phyloP scores from a whole-genome alignment of 2,797 vertebrate species.

The Gambusia yucatana region DNA sequence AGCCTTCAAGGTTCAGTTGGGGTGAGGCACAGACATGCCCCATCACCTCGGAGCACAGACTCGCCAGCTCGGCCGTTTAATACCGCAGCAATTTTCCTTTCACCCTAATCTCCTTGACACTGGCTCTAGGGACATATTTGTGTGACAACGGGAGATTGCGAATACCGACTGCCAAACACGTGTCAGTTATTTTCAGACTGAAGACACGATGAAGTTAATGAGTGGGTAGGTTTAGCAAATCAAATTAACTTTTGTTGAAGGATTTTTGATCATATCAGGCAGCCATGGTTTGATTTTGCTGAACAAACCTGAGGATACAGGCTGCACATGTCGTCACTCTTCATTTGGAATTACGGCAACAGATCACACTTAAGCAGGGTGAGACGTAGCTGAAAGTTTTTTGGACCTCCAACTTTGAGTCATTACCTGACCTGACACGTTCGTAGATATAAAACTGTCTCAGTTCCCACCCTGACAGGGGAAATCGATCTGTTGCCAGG shows the following conservation, averaged over 20 bases:
- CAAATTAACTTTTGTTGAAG: constrained; percentile 55
- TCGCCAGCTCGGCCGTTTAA: constrained; percentile 51
- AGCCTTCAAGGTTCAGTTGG: constrained; percentile 69
- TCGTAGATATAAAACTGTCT: constrained; percentile 23
- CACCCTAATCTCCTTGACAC: constrained; percentile 67
- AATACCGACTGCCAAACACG: constrained; percentile 55
- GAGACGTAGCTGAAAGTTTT: constrained; percentile 29
- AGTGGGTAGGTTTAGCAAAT: constrained; percentile 40
- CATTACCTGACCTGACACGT: constrained; percentile 37
- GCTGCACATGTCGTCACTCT: constrained; percentile 12
- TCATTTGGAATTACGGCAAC: constrained; percentile 2
- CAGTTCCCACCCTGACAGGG: constrained; percentile 27
- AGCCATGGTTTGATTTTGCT: constrained; percentile 16
- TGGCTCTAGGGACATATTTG: constrained; percentile 67
- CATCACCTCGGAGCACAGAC: constrained; percentile 60
- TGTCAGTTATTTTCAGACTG: constrained; percentile 65
- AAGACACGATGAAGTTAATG: constrained; percentile 40
- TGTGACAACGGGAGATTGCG: constrained; percentile 67
- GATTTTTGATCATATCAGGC: constrained; percentile 45
- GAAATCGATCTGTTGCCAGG: constrained; percentile 48
- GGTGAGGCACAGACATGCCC: constrained; percentile 75
- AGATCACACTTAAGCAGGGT: constrained; percentile 24
- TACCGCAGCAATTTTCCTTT: constrained; percentile 71
- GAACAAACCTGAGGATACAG: constrained; percentile 15
- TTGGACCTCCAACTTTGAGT: constrained; percentile 37